Evolutionary conservation across 2,888 invertebrate species (phyloP).

Genomic region (Ceriagrion tenellum): DNA sequence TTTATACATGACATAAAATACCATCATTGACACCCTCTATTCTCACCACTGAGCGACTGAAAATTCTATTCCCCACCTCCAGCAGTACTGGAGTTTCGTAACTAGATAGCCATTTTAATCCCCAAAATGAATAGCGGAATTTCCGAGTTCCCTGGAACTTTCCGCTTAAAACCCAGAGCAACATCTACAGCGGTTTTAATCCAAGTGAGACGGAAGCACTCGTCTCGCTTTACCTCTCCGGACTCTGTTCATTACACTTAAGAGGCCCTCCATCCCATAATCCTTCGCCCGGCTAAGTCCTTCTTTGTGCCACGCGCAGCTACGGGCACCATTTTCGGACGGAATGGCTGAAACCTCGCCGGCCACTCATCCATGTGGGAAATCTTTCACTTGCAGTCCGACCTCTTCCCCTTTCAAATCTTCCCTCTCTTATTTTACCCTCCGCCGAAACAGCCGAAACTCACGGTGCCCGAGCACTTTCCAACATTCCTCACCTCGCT

Average conservation of each 20-base stretch:
- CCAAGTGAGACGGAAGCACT: background rate
- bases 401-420: constrained; percentile 6
- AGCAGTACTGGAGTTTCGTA: background rate
- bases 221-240: background rate
- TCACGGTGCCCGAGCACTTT: background rate
- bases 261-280: constrained; percentile 17
- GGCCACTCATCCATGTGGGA: background rate
- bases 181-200: background rate
- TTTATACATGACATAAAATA: no score
- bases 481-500: background rate
- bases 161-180: background rate
- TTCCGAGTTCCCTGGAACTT: background rate
- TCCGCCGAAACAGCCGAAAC: background rate
- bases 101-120: background rate
- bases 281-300: background rate
- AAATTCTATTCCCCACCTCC: no score
- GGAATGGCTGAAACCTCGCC: background rate
- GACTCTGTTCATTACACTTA: constrained; percentile 8
- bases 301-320: background rate
- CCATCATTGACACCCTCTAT: no score
- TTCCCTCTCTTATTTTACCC: background rate
- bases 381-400: background rate
- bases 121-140: background rate
- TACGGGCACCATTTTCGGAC: background rate
- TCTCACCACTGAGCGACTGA: no score